phyloP scores from a whole-genome alignment of 2,113 vertebrate species.

The Podarcis cretensis region DNA sequence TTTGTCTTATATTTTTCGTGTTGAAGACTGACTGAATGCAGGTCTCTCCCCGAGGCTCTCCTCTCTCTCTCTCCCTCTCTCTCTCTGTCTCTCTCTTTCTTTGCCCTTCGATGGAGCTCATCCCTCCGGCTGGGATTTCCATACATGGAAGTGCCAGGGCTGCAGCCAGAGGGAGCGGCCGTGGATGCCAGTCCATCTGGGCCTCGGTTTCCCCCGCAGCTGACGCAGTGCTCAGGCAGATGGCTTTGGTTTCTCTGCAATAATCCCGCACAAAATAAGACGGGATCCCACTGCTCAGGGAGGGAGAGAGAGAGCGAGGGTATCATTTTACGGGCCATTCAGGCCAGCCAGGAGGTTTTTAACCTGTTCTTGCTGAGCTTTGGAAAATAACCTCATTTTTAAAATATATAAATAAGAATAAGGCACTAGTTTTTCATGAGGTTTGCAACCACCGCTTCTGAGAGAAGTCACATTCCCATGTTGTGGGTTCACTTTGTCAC shows the following conservation, averaged over 20 bases:
- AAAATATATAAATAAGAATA: background rate
- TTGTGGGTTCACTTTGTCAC: no score
- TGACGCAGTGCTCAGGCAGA: slow-evolving; percentile 67
- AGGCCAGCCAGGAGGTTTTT: background rate
- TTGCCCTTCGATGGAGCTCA: slow-evolving; percentile 69
- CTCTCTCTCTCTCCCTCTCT: slow-evolving; percentile 58
- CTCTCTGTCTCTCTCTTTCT: background rate
- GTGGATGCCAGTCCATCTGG: slow-evolving; percentile 62
- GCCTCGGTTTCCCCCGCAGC: slow-evolving; percentile 68
- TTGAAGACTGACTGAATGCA: slow-evolving; percentile 49
- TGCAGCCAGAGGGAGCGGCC: slow-evolving; percentile 66
- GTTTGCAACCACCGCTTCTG: no score
- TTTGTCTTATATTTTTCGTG: slow-evolving; percentile 23
- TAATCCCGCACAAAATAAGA: slow-evolving; percentile 10
- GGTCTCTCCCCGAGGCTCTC: slow-evolving; percentile 59
- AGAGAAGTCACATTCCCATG: no score
- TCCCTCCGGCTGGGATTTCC: slow-evolving; percentile 73
- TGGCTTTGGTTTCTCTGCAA: slow-evolving; percentile 57
- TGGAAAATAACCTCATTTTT: fast-evolving
- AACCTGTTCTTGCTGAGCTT: background rate
- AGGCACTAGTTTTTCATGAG: background rate
- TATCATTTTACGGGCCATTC: background rate
- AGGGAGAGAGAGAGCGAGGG: fast-evolving
- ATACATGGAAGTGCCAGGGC: slow-evolving; percentile 78
- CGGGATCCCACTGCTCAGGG: slow-evolving; percentile 31